These are phyloP conservation scores for Panagrolaimus sp. DNA, from an alignment of 1,140 invertebrate genomes.

Conservation along the genomic window DNA sequence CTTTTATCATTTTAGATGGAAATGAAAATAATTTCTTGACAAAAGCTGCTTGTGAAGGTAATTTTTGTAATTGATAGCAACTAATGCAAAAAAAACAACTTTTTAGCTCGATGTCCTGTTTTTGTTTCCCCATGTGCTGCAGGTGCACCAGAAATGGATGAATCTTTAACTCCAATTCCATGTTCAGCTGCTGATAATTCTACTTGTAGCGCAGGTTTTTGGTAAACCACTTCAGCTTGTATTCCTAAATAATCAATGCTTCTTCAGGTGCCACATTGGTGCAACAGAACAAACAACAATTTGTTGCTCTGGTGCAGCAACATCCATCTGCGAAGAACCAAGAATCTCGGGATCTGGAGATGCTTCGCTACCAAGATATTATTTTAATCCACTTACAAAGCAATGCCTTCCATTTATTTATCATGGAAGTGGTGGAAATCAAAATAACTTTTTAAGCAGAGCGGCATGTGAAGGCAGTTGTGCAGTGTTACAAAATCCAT, in stretches of 20 bases:
- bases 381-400: neutral
- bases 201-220: neutral
- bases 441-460: slow-evolving; percentile 18
- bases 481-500: slow-evolving; percentile 10
- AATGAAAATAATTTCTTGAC: slow-evolving; percentile 39
- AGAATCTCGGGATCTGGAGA: slow-evolving; percentile 7
- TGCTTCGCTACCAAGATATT: slow-evolving; percentile 2
- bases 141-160: slow-evolving; percentile 6
- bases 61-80: no score
- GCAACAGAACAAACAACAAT: slow-evolving; percentile 8
- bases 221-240: no score
- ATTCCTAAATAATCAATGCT: no score
- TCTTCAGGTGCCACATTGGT: slow-evolving; percentile 19
- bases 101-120: neutral
- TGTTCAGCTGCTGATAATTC: slow-evolving; percentile 2
- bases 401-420: slow-evolving; percentile 15
- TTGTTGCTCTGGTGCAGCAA: neutral
- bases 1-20: no score
- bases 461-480: slow-evolving; percentile 6
- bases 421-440: slow-evolving; percentile 13
- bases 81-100: no score
- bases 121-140: slow-evolving; percentile 6
- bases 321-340: neutral
- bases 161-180: neutral
- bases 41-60: neutral